Evolutionary conservation across 2,113 vertebrate species (phyloP).

Genomic region (Gymnocephalus cernua): DNA sequence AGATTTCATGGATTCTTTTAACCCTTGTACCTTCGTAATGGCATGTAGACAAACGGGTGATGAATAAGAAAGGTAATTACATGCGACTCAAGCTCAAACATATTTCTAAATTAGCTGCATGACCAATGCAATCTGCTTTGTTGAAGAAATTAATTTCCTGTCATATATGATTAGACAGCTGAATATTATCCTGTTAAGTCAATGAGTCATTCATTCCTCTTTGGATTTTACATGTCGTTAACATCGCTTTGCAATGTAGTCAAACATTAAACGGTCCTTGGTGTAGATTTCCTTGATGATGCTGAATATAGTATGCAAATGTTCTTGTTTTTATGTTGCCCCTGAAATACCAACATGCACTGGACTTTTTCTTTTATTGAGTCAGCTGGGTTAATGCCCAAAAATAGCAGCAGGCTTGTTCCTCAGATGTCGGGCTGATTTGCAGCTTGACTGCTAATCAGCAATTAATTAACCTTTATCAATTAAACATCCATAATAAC

Average conservation of each 20-base stretch:
- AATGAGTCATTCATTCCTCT: constrained; percentile 46
- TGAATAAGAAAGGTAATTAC: constrained; percentile 69
- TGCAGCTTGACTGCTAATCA: constrained; percentile 40
- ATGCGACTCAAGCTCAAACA: constrained; percentile 57
- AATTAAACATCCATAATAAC: constrained; percentile 40
- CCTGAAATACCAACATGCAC: constrained; percentile 3
- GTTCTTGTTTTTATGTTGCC: background rate
- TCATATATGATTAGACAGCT: constrained; percentile 67
- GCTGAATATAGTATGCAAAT: background rate
- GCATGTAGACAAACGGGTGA: constrained; percentile 62
- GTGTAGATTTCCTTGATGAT: constrained; percentile 2
- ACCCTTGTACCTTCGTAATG: constrained; percentile 40
- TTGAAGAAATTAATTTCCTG: constrained; percentile 69
- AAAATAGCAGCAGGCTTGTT: constrained; percentile 28
- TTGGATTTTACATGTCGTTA: constrained; percentile 42
- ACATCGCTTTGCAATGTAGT: constrained; percentile 8
- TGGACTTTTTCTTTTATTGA: constrained; percentile 29
- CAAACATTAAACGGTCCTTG: background rate
- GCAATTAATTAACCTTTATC: constrained; percentile 23
- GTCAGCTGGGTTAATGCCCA: constrained; percentile 44
- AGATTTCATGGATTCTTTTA: constrained; percentile 51
- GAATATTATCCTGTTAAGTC: constrained; percentile 45
- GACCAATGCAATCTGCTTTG: constrained; percentile 53
- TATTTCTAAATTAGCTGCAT: constrained; percentile 56
- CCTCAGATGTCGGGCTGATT: constrained; percentile 39